Conservation (phyloP, 2,113 vertebrate species). For the Megaceryle maxima region DNA sequence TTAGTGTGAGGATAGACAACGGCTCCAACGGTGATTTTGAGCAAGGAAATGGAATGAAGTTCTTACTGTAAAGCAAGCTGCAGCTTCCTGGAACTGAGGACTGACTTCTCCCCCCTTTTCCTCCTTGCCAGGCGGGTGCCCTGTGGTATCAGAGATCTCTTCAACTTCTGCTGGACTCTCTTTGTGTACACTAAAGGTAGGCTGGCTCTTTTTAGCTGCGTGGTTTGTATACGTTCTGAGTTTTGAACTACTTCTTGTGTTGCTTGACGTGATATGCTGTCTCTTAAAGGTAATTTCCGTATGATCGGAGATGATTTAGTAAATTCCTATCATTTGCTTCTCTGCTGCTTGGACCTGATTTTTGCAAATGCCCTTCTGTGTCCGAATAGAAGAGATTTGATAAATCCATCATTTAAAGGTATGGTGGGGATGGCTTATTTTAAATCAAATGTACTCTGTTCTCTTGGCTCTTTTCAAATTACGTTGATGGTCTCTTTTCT, state of each 20-base stretch:
- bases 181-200: conserved; percentile 98
- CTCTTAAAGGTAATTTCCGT: conserved; percentile 89
- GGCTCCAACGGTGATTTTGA: background rate
- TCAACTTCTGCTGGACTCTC: conserved; percentile 98
- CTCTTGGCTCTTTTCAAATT: background rate
- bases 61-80: background rate
- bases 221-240: background rate
- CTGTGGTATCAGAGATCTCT: conserved; percentile 88
- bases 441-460: background rate
- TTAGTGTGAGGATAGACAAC: background rate
- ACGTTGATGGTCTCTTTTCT: background rate
- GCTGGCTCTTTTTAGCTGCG: background rate
- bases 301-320: conserved; percentile 99
- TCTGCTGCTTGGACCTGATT: conserved; percentile 96
- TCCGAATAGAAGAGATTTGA: conserved; percentile 87
- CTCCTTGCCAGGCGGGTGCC: conserved; percentile 78
- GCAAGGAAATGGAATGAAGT: background rate
- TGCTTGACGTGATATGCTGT: conserved; percentile 41
- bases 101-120: background rate
- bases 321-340: conserved; percentile 97
- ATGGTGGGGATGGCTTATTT: background rate
- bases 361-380: conserved; percentile 91
- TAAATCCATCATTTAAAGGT: conserved; percentile 93
- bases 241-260: background rate
- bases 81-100: background rate